Evolutionary conservation across 2,888 invertebrate species (phyloP).

Genomic region (Aporophyla lueneburgensis): DNA sequence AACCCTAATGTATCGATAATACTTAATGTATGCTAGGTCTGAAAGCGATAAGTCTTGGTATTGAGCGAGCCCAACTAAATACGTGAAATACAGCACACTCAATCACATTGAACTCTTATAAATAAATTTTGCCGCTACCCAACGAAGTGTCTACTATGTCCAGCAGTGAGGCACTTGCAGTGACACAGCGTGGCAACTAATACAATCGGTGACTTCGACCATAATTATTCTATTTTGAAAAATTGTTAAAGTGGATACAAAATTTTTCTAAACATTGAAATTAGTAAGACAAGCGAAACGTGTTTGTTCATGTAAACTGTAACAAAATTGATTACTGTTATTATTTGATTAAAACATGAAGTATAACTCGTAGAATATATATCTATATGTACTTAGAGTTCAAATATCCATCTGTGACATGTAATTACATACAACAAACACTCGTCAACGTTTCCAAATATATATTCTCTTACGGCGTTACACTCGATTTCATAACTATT

Average conservation of each 20-base stretch:
- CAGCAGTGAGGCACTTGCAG: slow-evolving; percentile 76
- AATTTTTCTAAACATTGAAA: slow-evolving; percentile 68
- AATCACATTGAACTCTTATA: slow-evolving; percentile 79
- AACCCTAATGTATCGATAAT: slow-evolving; percentile 85
- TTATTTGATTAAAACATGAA: slow-evolving; percentile 82
- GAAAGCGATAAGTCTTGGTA: slow-evolving; percentile 89
- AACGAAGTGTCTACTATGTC: slow-evolving; percentile 64
- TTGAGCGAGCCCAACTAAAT: slow-evolving; percentile 90
- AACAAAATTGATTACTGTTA: slow-evolving; percentile 79
- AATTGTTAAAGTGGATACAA: slow-evolving; percentile 64
- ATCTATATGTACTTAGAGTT: slow-evolving; percentile 83
- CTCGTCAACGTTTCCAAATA: slow-evolving; percentile 89
- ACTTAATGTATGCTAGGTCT: slow-evolving; percentile 86
- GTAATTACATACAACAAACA: slow-evolving; percentile 88
- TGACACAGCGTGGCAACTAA: slow-evolving; percentile 74
- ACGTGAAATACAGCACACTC: slow-evolving; percentile 86
- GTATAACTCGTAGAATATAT: slow-evolving; percentile 83
- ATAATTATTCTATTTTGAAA: slow-evolving; percentile 46
- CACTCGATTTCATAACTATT: slow-evolving; percentile 87
- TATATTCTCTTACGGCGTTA: slow-evolving; percentile 89
- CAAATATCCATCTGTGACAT: slow-evolving; percentile 86
- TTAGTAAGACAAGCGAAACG: slow-evolving; percentile 82
- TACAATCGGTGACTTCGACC: slow-evolving; percentile 65
- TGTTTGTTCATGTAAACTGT: slow-evolving; percentile 83
- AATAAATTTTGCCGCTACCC: slow-evolving; percentile 56